These are phyloP conservation scores for Agrypnia vestita DNA, from an alignment of 1,140 invertebrate genomes.

Conservation along the genomic window DNA sequence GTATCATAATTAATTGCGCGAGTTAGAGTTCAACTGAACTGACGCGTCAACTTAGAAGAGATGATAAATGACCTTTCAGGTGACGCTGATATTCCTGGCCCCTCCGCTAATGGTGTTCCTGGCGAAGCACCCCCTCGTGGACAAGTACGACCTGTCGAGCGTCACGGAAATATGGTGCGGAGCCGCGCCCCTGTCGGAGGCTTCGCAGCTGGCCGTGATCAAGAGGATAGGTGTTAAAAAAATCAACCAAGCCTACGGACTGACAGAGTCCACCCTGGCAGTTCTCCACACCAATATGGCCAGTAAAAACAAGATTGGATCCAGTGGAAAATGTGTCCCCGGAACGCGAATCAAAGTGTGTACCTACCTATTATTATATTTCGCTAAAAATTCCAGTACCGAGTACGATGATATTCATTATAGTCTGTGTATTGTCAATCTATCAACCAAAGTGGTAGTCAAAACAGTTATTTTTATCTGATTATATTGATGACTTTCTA, in stretches of 20 bases:
- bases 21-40: no score
- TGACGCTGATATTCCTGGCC: slow-evolving; percentile 76
- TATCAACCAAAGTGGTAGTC: no score
- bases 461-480: no score
- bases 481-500: no score
- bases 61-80: slow-evolving; percentile 66
- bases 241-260: slow-evolving; percentile 80
- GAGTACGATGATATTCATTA: no score
- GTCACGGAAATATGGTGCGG: slow-evolving; percentile 75
- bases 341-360: slow-evolving; percentile 31
- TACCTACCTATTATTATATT: no score
- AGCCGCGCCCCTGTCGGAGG: slow-evolving; percentile 73
- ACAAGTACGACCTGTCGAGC: slow-evolving; percentile 76
- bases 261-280: slow-evolving; percentile 80
- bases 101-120: slow-evolving; percentile 79
- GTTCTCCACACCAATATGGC: slow-evolving; percentile 6
- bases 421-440: no score
- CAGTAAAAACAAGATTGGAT: slow-evolving; percentile 21
- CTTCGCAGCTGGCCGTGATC: slow-evolving; percentile 68
- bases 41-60: no score
- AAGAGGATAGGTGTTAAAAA: slow-evolving; percentile 70
- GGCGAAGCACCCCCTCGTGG: slow-evolving; percentile 77
- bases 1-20: no score
- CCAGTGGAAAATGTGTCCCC: slow-evolving; percentile 55
- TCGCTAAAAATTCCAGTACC: no score